These are phyloP conservation scores for Ctenopoma multispine DNA, from an alignment of 2,797 vertebrate genomes.

Conservation along the genomic window DNA sequence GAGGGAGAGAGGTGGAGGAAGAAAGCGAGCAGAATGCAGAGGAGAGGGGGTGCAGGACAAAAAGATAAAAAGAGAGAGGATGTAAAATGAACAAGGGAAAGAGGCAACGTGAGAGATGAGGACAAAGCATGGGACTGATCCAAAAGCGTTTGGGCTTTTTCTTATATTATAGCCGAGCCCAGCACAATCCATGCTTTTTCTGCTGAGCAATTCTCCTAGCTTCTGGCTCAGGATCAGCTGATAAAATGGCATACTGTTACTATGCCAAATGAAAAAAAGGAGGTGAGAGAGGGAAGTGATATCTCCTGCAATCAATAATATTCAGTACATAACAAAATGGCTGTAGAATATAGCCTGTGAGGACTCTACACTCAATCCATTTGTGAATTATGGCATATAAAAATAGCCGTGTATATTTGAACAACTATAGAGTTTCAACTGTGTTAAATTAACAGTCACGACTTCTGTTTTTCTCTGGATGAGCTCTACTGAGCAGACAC, in stretches of 20 bases:
- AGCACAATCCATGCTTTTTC: conserved; percentile 77
- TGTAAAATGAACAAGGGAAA: conserved; percentile 74
- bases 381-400: conserved; percentile 21
- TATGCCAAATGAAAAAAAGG: conserved; percentile 71
- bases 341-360: conserved; percentile 19
- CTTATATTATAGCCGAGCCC: conserved; percentile 70
- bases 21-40: conserved; percentile 74
- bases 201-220: conserved; percentile 82
- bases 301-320: conserved; percentile 54
- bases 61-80: conserved; percentile 77
- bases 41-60: conserved; percentile 67
- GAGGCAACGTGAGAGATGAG: conserved; percentile 70
- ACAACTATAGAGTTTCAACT: conserved; percentile 12
- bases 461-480: conserved; percentile 27
- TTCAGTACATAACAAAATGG: conserved; percentile 29
- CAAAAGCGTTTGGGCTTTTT: conserved; percentile 69
- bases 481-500: conserved; percentile 31
- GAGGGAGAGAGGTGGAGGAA: conserved; percentile 46
- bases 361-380: conserved; percentile 24
- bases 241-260: conserved; percentile 75
- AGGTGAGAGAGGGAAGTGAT: conserved; percentile 53
- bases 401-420: conserved; percentile 17
- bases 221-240: conserved; percentile 81
- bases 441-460: conserved; percentile 23
- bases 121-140: conserved; percentile 74